Evolutionary conservation across 2,113 vertebrate species (phyloP).

Genomic region (Climacteris rufus): DNA sequence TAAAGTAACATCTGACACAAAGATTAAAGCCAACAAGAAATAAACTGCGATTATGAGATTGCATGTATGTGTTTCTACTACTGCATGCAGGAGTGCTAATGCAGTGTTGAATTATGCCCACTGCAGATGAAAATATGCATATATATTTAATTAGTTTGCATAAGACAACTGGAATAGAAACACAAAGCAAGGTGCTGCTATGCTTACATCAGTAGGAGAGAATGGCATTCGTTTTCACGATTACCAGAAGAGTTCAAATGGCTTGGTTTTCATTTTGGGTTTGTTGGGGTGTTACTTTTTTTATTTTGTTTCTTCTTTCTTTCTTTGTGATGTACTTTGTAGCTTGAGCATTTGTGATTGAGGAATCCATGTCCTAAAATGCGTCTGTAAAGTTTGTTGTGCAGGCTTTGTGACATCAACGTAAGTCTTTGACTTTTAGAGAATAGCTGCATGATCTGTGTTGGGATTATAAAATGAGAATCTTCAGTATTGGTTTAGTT

Average conservation of each 20-base stretch:
- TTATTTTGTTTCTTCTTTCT: background rate
- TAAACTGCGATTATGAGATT: background rate
- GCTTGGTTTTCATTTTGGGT: background rate
- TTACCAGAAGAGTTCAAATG: background rate
- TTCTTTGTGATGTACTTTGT: background rate
- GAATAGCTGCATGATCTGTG: background rate
- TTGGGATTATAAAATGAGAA: background rate
- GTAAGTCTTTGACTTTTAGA: background rate
- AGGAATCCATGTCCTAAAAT: background rate
- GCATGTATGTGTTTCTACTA: background rate
- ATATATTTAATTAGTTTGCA: constrained; percentile 50
- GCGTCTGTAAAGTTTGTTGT: background rate
- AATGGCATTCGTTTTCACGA: background rate
- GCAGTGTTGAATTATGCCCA: constrained; percentile 7
- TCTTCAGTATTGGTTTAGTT: background rate
- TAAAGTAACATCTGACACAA: constrained; percentile 48
- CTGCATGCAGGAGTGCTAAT: background rate
- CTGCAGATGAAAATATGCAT: constrained; percentile 35
- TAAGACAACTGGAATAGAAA: background rate
- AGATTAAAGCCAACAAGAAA: constrained; percentile 43
- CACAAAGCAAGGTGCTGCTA: background rate
- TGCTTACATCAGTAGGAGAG: background rate
- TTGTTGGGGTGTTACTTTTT: background rate
- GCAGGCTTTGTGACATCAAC: background rate
- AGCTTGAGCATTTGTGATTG: background rate